These are phyloP conservation scores for Polymixis flavicincta DNA, from an alignment of 2,888 invertebrate species.

Conservation along the genomic window DNA sequence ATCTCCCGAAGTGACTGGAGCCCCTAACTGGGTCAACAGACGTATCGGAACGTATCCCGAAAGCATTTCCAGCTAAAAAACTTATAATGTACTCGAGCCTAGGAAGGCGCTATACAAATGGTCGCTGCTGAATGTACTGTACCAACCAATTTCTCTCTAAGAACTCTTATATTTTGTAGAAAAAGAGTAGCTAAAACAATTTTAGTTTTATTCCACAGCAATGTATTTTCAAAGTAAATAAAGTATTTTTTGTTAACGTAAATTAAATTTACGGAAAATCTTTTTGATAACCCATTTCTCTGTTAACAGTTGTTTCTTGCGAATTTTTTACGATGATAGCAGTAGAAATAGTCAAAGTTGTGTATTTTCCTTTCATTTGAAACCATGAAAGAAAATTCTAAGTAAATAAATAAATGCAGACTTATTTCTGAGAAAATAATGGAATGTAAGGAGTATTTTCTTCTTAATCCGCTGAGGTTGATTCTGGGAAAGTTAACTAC, in stretches of 20 bases:
- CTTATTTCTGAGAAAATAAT: conserved; percentile 7
- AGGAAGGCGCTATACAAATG: conserved; percentile 46
- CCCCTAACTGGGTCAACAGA: conserved; percentile 55
- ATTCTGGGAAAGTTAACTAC: not conserved
- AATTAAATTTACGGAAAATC: not conserved
- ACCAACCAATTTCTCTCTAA: conserved; percentile 48
- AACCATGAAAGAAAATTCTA: not conserved
- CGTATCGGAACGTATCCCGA: conserved; percentile 46
- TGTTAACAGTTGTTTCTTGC: not conserved
- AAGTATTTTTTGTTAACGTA: not conserved
- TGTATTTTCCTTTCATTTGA: conserved; percentile 14
- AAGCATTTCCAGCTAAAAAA: conserved; percentile 59
- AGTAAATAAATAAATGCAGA: conserved; percentile 21
- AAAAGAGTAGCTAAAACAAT: not conserved
- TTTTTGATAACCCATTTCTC: not conserved
- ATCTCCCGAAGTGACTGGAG: conserved; percentile 37
- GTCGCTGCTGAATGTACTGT: conserved; percentile 10
- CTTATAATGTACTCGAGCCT: conserved; percentile 47
- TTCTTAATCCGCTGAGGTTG: not conserved
- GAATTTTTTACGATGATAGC: not conserved
- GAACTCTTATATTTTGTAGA: conserved; percentile 10
- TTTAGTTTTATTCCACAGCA: conserved; percentile 13
- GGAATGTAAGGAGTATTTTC: not conserved
- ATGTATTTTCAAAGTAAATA: not conserved
- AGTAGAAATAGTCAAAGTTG: not conserved